Evolutionary conservation across 2,113 vertebrate species (phyloP).

Genomic region (Colius striatus): DNA sequence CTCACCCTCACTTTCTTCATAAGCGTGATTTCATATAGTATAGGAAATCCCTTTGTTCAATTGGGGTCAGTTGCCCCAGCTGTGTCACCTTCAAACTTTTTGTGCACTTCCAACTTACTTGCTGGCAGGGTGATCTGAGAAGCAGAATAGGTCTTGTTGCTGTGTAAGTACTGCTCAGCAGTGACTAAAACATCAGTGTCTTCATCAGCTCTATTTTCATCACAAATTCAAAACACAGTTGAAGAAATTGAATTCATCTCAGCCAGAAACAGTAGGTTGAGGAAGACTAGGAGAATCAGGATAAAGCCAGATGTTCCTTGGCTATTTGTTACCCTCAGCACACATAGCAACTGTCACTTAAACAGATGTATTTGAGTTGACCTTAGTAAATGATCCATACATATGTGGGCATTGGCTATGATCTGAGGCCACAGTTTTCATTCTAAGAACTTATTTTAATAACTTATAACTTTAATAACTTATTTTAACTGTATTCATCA

Average conservation of each 20-base stretch:
- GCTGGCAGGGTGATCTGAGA: not conserved
- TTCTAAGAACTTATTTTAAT: not conserved
- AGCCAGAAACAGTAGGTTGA: not conserved
- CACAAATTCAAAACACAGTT: not conserved
- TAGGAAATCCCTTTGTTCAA: not conserved
- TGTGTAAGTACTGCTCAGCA: not conserved
- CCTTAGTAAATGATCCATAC: not conserved
- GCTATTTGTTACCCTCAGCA: not conserved
- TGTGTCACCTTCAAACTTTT: not conserved
- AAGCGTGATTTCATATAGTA: not conserved
- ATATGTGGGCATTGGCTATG: not conserved
- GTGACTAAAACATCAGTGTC: not conserved
- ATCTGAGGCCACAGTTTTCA: not conserved
- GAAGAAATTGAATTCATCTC: not conserved
- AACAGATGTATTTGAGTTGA: not conserved
- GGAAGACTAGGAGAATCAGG: not conserved
- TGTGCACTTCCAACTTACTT: not conserved
- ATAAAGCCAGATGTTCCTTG: not conserved
- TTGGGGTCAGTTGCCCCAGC: not conserved
- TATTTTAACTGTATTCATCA: not conserved
- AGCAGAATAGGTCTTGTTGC: not conserved
- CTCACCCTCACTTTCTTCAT: no score
- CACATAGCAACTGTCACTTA: not conserved
- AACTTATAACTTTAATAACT: no score
- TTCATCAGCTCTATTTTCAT: not conserved